Conservation (phyloP, 2,797 vertebrate species). For the Alfaro cultratus region DNA sequence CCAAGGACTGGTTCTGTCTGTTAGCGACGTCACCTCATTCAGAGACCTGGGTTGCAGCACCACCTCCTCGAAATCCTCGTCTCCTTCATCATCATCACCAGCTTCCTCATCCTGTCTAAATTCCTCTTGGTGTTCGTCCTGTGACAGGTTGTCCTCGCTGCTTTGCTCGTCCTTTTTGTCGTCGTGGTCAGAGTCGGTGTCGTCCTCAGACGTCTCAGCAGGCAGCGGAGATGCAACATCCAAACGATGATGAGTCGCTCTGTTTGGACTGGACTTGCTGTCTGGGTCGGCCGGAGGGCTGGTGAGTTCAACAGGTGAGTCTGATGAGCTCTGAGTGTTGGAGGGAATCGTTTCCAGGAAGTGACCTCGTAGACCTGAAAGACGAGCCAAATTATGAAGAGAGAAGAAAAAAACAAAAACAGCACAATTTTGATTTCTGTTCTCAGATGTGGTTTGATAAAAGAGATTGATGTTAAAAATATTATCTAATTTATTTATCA, state of each 20-base stretch:
- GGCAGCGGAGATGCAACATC: slow-evolving; percentile 31
- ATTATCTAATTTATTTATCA: neutral
- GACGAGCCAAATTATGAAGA: slow-evolving; percentile 7
- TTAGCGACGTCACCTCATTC: slow-evolving; percentile 90
- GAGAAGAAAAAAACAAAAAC: neutral
- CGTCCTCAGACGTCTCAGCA: slow-evolving; percentile 30
- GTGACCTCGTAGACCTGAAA: slow-evolving; percentile 64
- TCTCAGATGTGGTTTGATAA: neutral
- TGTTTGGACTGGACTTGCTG: slow-evolving; percentile 24
- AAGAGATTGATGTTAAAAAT: neutral
- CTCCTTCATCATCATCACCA: slow-evolving; percentile 53
- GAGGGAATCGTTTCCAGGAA: slow-evolving; percentile 44
- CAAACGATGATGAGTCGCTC: slow-evolving; percentile 20
- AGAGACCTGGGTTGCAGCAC: slow-evolving; percentile 87
- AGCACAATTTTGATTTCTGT: neutral
- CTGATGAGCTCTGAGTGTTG: slow-evolving; percentile 18
- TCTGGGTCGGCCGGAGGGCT: slow-evolving; percentile 34
- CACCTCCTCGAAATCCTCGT: slow-evolving; percentile 90
- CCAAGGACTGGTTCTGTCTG: slow-evolving; percentile 94
- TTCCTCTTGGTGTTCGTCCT: slow-evolving; percentile 35
- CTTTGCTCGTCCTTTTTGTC: slow-evolving; percentile 22
- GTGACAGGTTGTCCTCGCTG: neutral
- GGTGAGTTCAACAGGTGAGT: slow-evolving; percentile 29
- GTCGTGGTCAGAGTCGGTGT: slow-evolving; percentile 37
- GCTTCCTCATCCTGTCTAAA: slow-evolving; percentile 24